phyloP scores from a whole-genome alignment of 2,888 invertebrate genomes.

The Dolichopus griseipennis region DNA sequence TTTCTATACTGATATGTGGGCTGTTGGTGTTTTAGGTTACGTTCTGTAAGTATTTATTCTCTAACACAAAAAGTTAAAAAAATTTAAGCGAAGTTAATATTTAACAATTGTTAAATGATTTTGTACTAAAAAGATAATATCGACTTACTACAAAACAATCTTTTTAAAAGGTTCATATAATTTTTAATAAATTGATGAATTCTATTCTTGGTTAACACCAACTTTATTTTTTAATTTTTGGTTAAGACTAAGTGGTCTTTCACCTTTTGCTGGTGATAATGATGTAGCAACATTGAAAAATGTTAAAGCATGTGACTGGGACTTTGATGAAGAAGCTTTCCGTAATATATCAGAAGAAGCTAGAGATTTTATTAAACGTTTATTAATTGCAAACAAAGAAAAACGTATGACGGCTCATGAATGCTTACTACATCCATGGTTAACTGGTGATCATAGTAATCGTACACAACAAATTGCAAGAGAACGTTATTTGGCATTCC shows the following conservation, averaged over 20 bases:
- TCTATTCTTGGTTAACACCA: no score
- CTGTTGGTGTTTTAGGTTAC: slow-evolving; percentile 95
- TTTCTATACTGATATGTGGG: slow-evolving; percentile 99
- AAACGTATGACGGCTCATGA: slow-evolving; percentile 98
- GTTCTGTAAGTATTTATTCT: slow-evolving; percentile 68
- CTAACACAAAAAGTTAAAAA: neutral
- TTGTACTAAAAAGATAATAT: neutral
- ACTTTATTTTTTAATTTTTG: slow-evolving; percentile 3
- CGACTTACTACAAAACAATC: neutral
- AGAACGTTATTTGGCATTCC: slow-evolving; percentile 74
- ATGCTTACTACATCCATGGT: slow-evolving; percentile 90
- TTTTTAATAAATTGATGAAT: no score
- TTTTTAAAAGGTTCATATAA: neutral
- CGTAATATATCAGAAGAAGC: slow-evolving; percentile 89
- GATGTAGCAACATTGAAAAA: slow-evolving; percentile 97
- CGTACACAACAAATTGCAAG: slow-evolving; percentile 72
- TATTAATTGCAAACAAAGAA: slow-evolving; percentile 90
- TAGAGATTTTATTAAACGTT: slow-evolving; percentile 92
- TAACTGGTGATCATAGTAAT: slow-evolving; percentile 74
- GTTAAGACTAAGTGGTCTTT: slow-evolving; percentile 82
- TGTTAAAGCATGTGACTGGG: slow-evolving; percentile 98
- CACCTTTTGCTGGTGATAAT: slow-evolving; percentile 98
- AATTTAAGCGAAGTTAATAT: no score
- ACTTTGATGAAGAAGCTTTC: slow-evolving; percentile 96
- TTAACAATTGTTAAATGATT: no score